phyloP scores from a whole-genome alignment of 2,888 invertebrate species.

The Leptopilina drosophilae region DNA sequence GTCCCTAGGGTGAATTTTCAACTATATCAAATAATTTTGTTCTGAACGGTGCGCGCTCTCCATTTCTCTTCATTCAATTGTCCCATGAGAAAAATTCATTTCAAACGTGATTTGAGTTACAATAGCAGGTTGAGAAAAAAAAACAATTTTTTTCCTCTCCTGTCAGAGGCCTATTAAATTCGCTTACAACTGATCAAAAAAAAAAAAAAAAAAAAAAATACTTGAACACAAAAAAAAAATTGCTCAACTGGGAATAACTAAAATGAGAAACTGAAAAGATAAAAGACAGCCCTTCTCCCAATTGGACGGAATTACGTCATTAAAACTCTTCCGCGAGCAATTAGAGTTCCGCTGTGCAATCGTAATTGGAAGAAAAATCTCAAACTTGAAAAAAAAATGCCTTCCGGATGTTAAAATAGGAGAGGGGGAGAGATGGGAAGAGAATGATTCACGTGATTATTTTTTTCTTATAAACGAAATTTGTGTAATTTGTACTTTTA shows the following conservation, averaged over 20 bases:
- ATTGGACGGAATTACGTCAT: conserved; percentile 32
- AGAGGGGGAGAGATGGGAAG: too few relatives aligned
- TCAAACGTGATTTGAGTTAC: conserved; percentile 5
- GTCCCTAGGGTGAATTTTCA: too few relatives aligned
- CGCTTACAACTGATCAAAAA: conserved; percentile 5
- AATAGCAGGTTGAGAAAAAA: conserved; percentile 17
- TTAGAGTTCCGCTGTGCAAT: conserved; percentile 34
- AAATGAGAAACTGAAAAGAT: not conserved
- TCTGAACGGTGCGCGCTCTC: not conserved
- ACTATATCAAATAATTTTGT: too few relatives aligned
- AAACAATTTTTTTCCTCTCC: not conserved
- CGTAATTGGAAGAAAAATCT: conserved; percentile 27
- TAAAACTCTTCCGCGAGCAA: conserved; percentile 30
- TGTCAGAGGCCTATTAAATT: conserved; percentile 19
- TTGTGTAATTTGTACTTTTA: too few relatives aligned
- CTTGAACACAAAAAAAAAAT: too few relatives aligned
- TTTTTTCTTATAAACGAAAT: too few relatives aligned
- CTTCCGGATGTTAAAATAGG: too few relatives aligned
- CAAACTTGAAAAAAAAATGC: not conserved
- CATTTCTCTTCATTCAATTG: conserved; percentile 13
- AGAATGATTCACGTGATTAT: too few relatives aligned
- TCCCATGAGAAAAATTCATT: conserved; percentile 9
- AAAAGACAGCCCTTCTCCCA: conserved; percentile 1
- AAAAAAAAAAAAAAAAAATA: not conserved
- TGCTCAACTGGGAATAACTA: not conserved